A percentile compares a stretch with the other conserved stretches of the same genome.
Evolutionary conservation across 2,797 vertebrate species (phyloP).

Genomic region (Oreortyx pictus): DNA sequence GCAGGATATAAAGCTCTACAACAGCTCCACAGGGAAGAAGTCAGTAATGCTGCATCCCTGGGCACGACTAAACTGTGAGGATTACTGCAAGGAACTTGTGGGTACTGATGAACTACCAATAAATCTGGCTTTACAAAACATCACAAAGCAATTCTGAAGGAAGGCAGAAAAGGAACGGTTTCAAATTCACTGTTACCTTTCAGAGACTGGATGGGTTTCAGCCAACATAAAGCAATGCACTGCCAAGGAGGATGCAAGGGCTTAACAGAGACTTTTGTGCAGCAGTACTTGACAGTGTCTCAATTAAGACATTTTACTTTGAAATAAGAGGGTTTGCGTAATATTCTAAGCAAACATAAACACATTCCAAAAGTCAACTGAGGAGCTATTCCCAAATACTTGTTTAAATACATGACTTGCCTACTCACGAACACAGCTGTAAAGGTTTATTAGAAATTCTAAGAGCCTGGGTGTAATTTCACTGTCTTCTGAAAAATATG

Average conservation of each 20-base stretch:
- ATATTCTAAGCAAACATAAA: not conserved
- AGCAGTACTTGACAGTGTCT: not conserved
- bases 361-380: rapidly evolving
- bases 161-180: rapidly evolving
- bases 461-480: not conserved
- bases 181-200: not conserved
- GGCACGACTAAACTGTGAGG: not conserved
- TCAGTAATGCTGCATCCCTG: not conserved
- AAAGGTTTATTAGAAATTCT: not conserved
- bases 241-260: not conserved
- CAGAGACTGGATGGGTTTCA: not conserved
- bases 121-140: not conserved
- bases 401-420: not conserved
- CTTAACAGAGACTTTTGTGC: not conserved
- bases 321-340: not conserved
- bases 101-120: not conserved
- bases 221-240: not conserved
- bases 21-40: not conserved
- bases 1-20: not conserved
- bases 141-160: not conserved
- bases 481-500: not conserved
- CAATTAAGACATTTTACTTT: rapidly evolving
- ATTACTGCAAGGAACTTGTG: not conserved
- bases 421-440: rapidly evolving
- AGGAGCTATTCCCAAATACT: not conserved